Base-by-base conservation (phyloP, 1,140 invertebrate species). In the Druon quercuslanigerum region DNA sequence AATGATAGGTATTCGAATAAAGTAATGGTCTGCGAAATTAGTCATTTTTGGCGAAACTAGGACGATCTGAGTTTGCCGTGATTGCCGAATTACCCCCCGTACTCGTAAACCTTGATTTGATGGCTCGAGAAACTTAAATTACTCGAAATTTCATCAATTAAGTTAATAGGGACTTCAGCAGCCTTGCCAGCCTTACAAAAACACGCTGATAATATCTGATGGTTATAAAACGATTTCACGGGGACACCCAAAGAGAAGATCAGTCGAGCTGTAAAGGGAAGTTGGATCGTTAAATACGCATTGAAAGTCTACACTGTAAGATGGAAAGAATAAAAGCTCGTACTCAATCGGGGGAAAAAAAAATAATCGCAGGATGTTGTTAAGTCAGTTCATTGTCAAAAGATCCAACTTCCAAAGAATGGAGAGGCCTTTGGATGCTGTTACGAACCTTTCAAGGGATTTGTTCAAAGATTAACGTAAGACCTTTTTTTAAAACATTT, bases 121-220 rank as follows among this genome's bases (percentile, higher is more conserved):
- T 71, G 46, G 60, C 20, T 16, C n/a, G 33, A 57, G 51, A 46
- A 50, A n/a, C 14, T 12, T 40, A 33, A 17, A 57, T 40, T 20
- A 75, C 51, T 70, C 66, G 74, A 76, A 76, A 76, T 75, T 75
- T 75, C 60, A 51, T 75, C 74, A 77, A 70, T 77, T 73, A 77
- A 77, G n/a, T 40, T 66, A 66, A 66, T 66, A 66, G 33, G 60
- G 57, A 14, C 40, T 46, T 46, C 40, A 46, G 40, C 40, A 46
- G n/a, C 20, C 20, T 46, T 66, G 7, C 60, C 17, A 46, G n/a
- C 20, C 20, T 46, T 66, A 8, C 60, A 46, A 3, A 66, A 66
- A 66, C 25, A 66, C 60, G 33, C 19, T 16, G 20, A 40, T 66
- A 46, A 46, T 46, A 46, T 46, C 40, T 46, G 4, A 5, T n/a